phyloP scores from a whole-genome alignment of 2,113 vertebrate genomes.

The Condylura cristata region DNA sequence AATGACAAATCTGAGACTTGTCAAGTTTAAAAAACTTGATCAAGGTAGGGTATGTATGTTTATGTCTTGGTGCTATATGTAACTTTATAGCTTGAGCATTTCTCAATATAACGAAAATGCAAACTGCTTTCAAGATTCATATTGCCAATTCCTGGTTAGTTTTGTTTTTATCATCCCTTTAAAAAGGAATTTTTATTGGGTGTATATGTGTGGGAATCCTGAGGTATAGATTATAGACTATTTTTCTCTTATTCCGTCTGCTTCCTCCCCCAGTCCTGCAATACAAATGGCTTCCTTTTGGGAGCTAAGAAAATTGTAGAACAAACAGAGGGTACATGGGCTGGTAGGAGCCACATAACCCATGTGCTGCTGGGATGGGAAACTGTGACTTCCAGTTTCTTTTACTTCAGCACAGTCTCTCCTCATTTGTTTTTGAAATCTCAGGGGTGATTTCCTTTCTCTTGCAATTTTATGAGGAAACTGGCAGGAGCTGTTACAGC shows the following conservation, averaged over 20 bases:
- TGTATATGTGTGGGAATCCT: neutral
- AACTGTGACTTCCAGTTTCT: neutral
- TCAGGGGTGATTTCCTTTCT: neutral
- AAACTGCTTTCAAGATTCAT: neutral
- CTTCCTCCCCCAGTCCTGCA: neutral
- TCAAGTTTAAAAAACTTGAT: neutral
- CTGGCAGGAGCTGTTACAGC: neutral
- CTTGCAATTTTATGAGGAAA: neutral
- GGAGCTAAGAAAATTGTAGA: neutral
- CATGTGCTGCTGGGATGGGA: neutral
- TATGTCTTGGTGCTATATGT: neutral
- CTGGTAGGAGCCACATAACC: neutral
- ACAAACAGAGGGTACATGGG: neutral
- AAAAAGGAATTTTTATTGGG: neutral
- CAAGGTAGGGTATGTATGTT: neutral
- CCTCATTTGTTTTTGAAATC: neutral
- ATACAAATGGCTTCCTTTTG: neutral
- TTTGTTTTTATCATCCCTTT: conserved; percentile 23
- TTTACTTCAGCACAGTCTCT: rapidly evolving
- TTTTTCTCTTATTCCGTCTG: rapidly evolving
- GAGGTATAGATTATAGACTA: neutral
- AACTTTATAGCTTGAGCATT: neutral
- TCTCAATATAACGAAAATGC: neutral
- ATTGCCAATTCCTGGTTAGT: neutral
- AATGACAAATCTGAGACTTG: neutral